Conservation (phyloP, 2,113 vertebrate species). For the Connochaetes taurinus region DNA sequence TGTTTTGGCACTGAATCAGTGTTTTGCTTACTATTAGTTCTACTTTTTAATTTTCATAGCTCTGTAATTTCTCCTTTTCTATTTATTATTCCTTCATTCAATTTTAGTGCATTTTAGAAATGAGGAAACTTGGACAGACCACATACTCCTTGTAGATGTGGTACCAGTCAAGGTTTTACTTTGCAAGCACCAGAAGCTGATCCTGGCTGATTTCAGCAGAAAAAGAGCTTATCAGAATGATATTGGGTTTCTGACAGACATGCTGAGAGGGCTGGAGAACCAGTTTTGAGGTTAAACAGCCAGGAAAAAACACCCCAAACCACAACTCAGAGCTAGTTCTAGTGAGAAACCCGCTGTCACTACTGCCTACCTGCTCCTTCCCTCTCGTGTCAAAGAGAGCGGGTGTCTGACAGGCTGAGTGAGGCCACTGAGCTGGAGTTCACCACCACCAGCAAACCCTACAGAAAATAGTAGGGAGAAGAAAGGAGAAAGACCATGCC, state of each 20-base stretch:
- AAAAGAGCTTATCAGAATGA: conserved; percentile 2
- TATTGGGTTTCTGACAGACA: not conserved
- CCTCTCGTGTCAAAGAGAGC: not conserved
- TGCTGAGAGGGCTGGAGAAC: conserved; percentile 32
- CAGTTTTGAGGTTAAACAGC: conserved; percentile 67
- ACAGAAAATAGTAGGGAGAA: not conserved
- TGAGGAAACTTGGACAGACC: not conserved
- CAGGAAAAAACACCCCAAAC: conserved; percentile 68
- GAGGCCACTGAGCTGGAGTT: not conserved
- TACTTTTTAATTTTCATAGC: not conserved
- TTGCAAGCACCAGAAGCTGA: not conserved
- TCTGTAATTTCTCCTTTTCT: not conserved
- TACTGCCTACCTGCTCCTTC: not conserved
- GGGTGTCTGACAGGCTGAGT: not conserved
- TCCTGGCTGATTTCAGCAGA: not conserved
- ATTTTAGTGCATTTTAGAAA: not conserved
- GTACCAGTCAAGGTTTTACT: not conserved
- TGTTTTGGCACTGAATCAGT: not conserved
- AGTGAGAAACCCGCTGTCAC: conserved; percentile 14
- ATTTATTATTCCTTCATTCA: not conserved
- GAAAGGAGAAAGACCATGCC: not conserved
- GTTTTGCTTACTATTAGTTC: not conserved
- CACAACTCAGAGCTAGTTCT: conserved; percentile 46
- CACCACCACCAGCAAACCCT: not conserved
- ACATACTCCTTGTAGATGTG: not conserved